Conservation (phyloP, 2,888 invertebrate species). For the Hypomecis punctinalis region DNA sequence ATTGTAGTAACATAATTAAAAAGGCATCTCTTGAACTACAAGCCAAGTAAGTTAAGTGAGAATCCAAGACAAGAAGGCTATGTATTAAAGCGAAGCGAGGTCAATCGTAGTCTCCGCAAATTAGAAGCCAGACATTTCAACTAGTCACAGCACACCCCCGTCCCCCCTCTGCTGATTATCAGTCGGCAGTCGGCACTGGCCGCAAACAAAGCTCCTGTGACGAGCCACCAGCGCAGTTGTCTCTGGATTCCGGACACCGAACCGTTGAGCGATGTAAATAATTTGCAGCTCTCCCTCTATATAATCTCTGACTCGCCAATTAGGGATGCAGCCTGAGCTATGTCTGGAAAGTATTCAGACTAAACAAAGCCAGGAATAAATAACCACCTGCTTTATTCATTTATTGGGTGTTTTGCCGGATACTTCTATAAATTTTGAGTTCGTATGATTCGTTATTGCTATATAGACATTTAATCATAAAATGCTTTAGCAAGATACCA, state of each 20-base stretch:
- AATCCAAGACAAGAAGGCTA: slow-evolving; percentile 53
- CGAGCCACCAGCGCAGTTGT: slow-evolving; percentile 68
- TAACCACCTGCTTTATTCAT: slow-evolving; percentile 13
- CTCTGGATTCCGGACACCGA: slow-evolving; percentile 66
- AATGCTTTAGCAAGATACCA: too few species aligned
- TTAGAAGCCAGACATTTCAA: slow-evolving; percentile 74
- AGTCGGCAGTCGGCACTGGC: slow-evolving; percentile 59
- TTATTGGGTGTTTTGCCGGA: neutral
- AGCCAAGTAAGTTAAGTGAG: slow-evolving; percentile 49
- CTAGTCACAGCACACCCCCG: slow-evolving; percentile 52
- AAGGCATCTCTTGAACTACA: slow-evolving; percentile 41
- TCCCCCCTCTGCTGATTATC: slow-evolving; percentile 61
- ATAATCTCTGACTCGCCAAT: slow-evolving; percentile 43
- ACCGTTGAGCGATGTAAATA: slow-evolving; percentile 65
- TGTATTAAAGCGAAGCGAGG: slow-evolving; percentile 62
- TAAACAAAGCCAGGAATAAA: slow-evolving; percentile 9
- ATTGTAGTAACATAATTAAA: slow-evolving; percentile 43
- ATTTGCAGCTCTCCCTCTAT: slow-evolving; percentile 51
- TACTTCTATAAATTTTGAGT: too few species aligned
- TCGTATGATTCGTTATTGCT: too few species aligned
- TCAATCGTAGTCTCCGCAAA: slow-evolving; percentile 69
- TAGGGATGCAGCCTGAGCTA: slow-evolving; percentile 34
- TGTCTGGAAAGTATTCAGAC: slow-evolving; percentile 38
- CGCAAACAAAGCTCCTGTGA: slow-evolving; percentile 74
- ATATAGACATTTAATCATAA: too few species aligned